Conservation (phyloP, 92 coral and sea anemone genomes). For the Muricea muricata region DNA sequence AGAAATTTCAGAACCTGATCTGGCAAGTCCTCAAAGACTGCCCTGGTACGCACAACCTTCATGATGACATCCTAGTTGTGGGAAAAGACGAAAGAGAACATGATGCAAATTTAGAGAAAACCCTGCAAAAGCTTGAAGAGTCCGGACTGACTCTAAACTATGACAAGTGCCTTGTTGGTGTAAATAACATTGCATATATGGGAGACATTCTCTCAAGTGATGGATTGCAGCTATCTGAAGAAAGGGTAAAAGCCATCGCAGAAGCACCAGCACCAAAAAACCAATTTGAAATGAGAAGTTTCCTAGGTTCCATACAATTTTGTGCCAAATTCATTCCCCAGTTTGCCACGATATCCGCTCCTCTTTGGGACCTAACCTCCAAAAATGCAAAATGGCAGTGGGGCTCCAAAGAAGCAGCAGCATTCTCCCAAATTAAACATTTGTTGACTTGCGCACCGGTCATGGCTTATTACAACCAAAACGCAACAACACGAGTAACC, state of each 20-base stretch:
- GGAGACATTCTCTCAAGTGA: constrained; percentile 57
- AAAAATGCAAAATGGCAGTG: constrained; percentile 35
- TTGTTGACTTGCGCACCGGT: constrained; percentile 59
- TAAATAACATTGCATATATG: constrained; percentile 64
- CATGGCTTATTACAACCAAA: constrained; percentile 59
- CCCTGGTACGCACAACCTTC: constrained; percentile 66
- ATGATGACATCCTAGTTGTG: constrained; percentile 60
- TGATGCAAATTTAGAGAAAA: constrained; percentile 57
- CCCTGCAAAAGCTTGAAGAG: constrained; percentile 60
- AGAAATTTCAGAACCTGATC: constrained; percentile 41
- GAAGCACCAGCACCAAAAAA: constrained; percentile 61
- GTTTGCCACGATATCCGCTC: constrained; percentile 68
- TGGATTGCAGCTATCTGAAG: constrained; percentile 57
- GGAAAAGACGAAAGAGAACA: constrained; percentile 57
- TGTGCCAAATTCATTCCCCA: constrained; percentile 68
- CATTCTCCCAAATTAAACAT: constrained; percentile 51
- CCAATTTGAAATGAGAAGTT: too few relatives aligned
- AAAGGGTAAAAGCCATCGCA: constrained; percentile 54
- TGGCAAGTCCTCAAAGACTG: constrained; percentile 72
- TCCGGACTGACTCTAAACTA: constrained; percentile 71
- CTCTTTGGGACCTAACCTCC: constrained; percentile 65
- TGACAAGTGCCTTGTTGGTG: constrained; percentile 66
- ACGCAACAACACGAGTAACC: constrained; percentile 60
- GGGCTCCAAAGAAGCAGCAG: constrained; percentile 47
- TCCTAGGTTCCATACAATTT: too few relatives aligned